Evolutionary conservation across 2,113 vertebrate genomes (phyloP).

Genomic region (Galeopterus variegatus): DNA sequence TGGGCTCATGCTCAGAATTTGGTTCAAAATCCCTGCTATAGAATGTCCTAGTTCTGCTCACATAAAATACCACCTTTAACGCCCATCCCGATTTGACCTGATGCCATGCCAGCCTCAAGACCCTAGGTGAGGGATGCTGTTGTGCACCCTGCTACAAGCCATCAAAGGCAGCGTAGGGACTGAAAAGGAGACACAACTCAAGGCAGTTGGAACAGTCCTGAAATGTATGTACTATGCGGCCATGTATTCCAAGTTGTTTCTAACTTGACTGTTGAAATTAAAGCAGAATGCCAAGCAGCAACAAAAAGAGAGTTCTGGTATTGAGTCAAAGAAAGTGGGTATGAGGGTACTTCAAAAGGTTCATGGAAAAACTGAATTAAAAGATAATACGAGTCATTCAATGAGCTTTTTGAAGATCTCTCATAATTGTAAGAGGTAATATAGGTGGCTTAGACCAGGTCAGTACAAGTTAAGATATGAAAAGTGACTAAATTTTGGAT

Average conservation of each 20-base stretch:
- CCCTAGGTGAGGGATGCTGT: not conserved
- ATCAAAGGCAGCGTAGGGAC: not conserved
- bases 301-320: not conserved
- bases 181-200: not conserved
- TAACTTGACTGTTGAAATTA: not conserved
- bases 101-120: not conserved
- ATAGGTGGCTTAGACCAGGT: not conserved
- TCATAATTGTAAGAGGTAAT: not conserved
- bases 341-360: too few relatives aligned
- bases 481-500: not conserved
- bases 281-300: not conserved
- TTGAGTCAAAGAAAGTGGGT: not conserved
- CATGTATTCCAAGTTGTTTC: not conserved
- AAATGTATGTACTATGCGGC: not conserved
- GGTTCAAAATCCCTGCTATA: not conserved
- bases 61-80: not conserved
- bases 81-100: not conserved
- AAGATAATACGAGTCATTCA: too few relatives aligned
- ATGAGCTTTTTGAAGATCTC: too few relatives aligned
- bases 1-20: not conserved
- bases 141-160: not conserved
- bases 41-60: not conserved
- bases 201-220: not conserved
- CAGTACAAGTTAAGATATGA: not conserved
- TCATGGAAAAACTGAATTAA: too few relatives aligned